Percentiles rank a stretch among this genome's conserved stretches.
phyloP scores from a whole-genome alignment of 2,113 vertebrate genomes.

The Daboia siamensis region DNA sequence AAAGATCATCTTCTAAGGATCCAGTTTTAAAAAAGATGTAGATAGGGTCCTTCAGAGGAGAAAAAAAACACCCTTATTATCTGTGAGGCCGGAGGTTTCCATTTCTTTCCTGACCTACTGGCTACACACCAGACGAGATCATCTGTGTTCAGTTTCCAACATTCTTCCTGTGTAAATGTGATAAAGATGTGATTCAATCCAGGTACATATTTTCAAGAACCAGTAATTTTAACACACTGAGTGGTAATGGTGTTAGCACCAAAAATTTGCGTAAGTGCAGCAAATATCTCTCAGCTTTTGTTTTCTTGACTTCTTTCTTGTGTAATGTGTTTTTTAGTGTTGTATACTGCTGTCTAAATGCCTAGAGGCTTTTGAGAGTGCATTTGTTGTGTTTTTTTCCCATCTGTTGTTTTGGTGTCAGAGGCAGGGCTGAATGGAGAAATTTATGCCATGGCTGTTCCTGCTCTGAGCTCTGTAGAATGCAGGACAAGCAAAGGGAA shows the following conservation, averaged over 20 bases:
- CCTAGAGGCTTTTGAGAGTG: neutral
- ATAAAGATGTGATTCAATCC: neutral
- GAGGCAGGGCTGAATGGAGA: neutral
- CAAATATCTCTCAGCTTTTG: neutral
- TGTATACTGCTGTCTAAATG: neutral
- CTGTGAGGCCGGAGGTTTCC: neutral
- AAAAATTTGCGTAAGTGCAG: neutral
- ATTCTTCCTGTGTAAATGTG: neutral
- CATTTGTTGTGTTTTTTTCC: neutral
- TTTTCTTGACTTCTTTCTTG: neutral
- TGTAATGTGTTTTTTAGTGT: neutral
- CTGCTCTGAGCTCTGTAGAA: neutral
- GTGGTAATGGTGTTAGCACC: neutral
- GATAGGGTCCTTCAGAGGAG: neutral
- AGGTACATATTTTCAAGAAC: neutral
- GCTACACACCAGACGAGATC: neutral
- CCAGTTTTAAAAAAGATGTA: neutral
- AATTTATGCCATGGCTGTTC: neutral
- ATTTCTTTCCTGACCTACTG: neutral
- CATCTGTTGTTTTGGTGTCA: neutral
- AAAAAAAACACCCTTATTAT: neutral
- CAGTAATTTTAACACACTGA: neutral
- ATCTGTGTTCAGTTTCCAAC: neutral
- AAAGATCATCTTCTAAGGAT: neutral
- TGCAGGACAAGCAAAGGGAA: neutral